phyloP scores from a whole-genome alignment of 1,140 invertebrate species.

The Solen grandis region DNA sequence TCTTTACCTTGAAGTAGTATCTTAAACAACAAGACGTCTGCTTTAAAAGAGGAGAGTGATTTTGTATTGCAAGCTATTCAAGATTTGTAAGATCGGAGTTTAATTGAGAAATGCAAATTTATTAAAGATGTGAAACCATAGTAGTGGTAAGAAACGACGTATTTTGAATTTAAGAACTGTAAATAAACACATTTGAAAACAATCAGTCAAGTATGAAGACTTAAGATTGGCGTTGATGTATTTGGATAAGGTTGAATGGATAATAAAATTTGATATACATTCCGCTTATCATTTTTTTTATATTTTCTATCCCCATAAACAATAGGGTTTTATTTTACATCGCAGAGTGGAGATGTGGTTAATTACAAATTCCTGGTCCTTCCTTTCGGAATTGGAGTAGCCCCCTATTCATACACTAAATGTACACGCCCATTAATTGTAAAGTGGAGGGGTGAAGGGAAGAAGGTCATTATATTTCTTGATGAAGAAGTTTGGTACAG shows the following conservation, averaged over 20 bases:
- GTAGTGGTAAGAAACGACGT: constrained; percentile 36
- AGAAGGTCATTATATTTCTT: constrained; percentile 27
- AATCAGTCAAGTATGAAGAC: constrained; percentile 39
- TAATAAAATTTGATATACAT: constrained; percentile 38
- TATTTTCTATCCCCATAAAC: not conserved
- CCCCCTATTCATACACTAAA: constrained; percentile 47
- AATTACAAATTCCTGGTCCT: constrained; percentile 44
- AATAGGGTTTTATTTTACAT: constrained; percentile 12
- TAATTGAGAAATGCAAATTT: not conserved
- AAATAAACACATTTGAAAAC: constrained; percentile 46
- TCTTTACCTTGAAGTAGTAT: not conserved
- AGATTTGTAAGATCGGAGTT: constrained; percentile 37
- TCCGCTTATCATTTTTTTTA: constrained; percentile 44
- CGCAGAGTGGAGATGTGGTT: not conserved
- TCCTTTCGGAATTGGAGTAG: constrained; percentile 32
- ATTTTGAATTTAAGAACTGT: constrained; percentile 57
- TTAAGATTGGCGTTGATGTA: constrained; percentile 9
- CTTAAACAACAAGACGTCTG: constrained; percentile 54
- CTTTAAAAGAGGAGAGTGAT: constrained; percentile 31
- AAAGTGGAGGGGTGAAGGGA: constrained; percentile 38
- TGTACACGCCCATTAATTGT: constrained; percentile 26
- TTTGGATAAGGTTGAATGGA: constrained; percentile 2
- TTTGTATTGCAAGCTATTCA: constrained; percentile 50
- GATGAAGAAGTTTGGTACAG: constrained; percentile 42
- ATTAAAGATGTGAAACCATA: constrained; percentile 40